Evolutionary conservation across 2,888 invertebrate genomes (phyloP), one percentile per base, ranked within the genome.

Genomic region (Xiphydria camelus): DNA sequence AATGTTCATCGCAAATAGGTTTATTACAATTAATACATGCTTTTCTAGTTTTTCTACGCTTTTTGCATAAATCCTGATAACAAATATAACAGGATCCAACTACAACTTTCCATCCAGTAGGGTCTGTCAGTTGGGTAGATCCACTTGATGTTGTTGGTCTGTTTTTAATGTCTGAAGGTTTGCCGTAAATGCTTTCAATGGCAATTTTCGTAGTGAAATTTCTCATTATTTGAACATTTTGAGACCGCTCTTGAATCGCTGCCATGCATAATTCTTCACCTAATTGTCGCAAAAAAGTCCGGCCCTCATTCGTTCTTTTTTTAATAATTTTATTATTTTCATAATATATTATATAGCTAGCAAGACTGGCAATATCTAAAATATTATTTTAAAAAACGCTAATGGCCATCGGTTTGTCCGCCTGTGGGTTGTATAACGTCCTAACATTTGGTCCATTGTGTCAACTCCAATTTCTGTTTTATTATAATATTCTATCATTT

Each of bases 371-470:
- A n/a, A n/a, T n/a, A n/a, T 35, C 37, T 10, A 32, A 4, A 23
- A 57, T 52, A 36, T 55, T 55, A 17, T 31, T 51, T n/a, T n/a
- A 45, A 55, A 57, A 9, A 54, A 41, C 39, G 49, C 48, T 26
- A 51, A 21, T 19, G 46, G 50, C 55, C 50, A 52, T 36, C 56
- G 43, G 22, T 32, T 36, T 29, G 55, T 56, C 22, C 46, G 47
- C 38, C 53, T 33, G 35, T 55, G 48, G 9, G 46, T 50, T 15
- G 53, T 47, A 39, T 55, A 59, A 35, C 52, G 47, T 3, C 42
- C 41, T 20, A 47, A 14, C 56, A 58, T 51, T 36, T 53, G 42
- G 19, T n/a, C n/a, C n/a, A n/a, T n/a, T n/a, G n/a, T n/a, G n/a
- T n/a, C n/a, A n/a, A n/a, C 21, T 19, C 39, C 29, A n/a, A 56